Evolutionary conservation across 2,888 invertebrate genomes (phyloP).

Genomic region (Bhutanitis thaidina): DNA sequence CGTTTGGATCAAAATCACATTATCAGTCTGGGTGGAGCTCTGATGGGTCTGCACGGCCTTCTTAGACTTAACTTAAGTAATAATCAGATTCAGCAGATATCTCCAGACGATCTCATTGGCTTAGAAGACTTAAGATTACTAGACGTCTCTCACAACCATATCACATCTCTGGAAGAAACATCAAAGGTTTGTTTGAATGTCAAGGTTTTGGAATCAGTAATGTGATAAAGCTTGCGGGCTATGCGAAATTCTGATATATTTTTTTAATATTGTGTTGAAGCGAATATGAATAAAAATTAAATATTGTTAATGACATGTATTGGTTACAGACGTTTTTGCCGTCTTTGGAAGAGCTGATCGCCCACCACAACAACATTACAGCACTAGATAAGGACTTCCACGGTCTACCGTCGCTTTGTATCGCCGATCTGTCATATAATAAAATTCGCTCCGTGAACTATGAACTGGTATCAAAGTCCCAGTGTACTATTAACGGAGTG

Average conservation of each 20-base stretch:
- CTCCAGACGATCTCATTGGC: slow-evolving; percentile 88
- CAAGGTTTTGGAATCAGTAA: slow-evolving; percentile 24
- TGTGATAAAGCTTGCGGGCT: slow-evolving; percentile 26
- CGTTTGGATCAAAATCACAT: slow-evolving; percentile 87
- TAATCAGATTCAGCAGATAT: slow-evolving; percentile 86
- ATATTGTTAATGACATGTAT: not conserved
- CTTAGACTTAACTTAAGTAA: slow-evolving; percentile 86
- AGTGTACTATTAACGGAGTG: slow-evolving; percentile 90
- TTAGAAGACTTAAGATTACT: slow-evolving; percentile 86
- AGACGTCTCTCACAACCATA: slow-evolving; percentile 88
- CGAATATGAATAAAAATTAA: not conserved
- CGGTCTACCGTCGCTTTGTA: slow-evolving; percentile 89
- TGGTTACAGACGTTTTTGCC: slow-evolving; percentile 86
- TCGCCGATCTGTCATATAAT: slow-evolving; percentile 89
- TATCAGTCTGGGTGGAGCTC: slow-evolving; percentile 84
- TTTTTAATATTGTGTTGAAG: slow-evolving; percentile 6
- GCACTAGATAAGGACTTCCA: slow-evolving; percentile 89
- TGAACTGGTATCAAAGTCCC: slow-evolving; percentile 88
- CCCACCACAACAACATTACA: slow-evolving; percentile 88
- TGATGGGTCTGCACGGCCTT: slow-evolving; percentile 87
- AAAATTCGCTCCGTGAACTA: slow-evolving; percentile 85
- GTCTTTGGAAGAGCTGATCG: slow-evolving; percentile 86
- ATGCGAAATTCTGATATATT: slow-evolving; percentile 21
- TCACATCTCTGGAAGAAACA: slow-evolving; percentile 88
- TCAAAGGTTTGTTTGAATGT: slow-evolving; percentile 82